Base-by-base conservation (phyloP, 2,888 invertebrate genomes). In the Lithophane socia region DNA sequence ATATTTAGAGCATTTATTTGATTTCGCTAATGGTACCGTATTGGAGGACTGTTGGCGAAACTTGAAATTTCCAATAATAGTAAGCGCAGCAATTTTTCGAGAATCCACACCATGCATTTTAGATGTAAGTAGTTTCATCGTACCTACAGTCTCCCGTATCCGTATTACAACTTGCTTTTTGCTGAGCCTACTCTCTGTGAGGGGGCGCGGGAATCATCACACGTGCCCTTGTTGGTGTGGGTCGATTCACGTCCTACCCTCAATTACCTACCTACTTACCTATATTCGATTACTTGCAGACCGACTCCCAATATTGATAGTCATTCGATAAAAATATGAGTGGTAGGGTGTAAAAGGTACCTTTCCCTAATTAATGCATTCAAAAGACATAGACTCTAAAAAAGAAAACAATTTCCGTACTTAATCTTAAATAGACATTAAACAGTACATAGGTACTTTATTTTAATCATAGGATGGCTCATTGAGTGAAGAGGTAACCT, bases 1-100 rank as follows among this genome's bases (percentile, higher is more conserved):
- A 91, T 85, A 94, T 94, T 94, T 95, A 90, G 94, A 95, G 80
- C 89, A 92, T 92, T 89, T 95, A 90, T 93, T 92, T 86, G 89
- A 87, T 85, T 89, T 87, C 77, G 83, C 85, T 82, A 91, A 90
- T 84, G 83, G 83, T 77, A 85, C 89, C 64, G 80, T 79, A 76
- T 75, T 90, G 76, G 74, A 85, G 71, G 80, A 85, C 72, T 82
- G 87, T 83, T 90, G 89, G 88, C 83, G 86, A 77, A 83, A 73
- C 81, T 75, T 87, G 49, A 89, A 90, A 86, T 87, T 93, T 74
- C 93, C 95, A 72, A 82, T 85, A 72, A 82, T 83, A 75, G 93
- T 95, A 71, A 90, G 84, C 73, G 96, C 95, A 56, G 92, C 92
- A 56, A 84, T 94, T 60, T 91, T 82, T 49, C 87, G 88, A 85